A percentile compares a stretch with the other conserved stretches of the same genome.
phyloP scores from a whole-genome alignment of 2,797 vertebrate genomes.

The Schizopygopsis pylzovi region DNA sequence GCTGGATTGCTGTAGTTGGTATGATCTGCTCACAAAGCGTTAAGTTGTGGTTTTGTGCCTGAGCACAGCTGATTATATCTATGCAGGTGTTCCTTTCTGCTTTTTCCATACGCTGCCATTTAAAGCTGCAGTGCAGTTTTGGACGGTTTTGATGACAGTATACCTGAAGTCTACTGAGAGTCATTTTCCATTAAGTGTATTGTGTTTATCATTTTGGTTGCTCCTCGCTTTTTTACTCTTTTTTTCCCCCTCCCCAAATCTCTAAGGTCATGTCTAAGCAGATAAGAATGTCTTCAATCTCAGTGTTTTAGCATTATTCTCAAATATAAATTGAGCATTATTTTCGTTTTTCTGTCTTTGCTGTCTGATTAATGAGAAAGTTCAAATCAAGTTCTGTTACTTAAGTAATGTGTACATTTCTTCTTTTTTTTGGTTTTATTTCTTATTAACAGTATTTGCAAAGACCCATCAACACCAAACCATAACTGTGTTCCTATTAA shows the following conservation, averaged over 20 bases:
- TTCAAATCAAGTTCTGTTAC: neutral
- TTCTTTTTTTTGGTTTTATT: neutral
- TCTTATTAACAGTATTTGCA: neutral
- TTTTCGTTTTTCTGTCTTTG: neutral
- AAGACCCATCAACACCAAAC: neutral
- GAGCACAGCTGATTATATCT: conserved; percentile 57
- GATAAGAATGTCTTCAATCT: conserved; percentile 12
- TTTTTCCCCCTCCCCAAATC: neutral
- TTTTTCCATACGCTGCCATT: conserved; percentile 57
- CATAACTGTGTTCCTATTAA: neutral
- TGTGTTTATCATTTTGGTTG: conserved; percentile 1
- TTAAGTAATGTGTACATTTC: neutral
- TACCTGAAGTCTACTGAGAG: conserved; percentile 11
- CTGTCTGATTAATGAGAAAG: neutral
- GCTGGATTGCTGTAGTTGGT: conserved; percentile 38
- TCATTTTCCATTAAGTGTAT: neutral
- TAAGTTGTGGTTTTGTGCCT: conserved; percentile 55
- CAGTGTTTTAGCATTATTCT: neutral
- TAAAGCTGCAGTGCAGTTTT: conserved; percentile 46
- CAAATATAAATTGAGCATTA: neutral
- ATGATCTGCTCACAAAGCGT: conserved; percentile 41
- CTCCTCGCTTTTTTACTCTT: neutral
- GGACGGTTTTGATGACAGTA: conserved; percentile 4
- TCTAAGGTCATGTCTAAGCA: neutral
- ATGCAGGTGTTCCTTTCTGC: conserved; percentile 57